Base-by-base conservation (phyloP, 2,888 invertebrate genomes). In the Cerastis rubricosa region DNA sequence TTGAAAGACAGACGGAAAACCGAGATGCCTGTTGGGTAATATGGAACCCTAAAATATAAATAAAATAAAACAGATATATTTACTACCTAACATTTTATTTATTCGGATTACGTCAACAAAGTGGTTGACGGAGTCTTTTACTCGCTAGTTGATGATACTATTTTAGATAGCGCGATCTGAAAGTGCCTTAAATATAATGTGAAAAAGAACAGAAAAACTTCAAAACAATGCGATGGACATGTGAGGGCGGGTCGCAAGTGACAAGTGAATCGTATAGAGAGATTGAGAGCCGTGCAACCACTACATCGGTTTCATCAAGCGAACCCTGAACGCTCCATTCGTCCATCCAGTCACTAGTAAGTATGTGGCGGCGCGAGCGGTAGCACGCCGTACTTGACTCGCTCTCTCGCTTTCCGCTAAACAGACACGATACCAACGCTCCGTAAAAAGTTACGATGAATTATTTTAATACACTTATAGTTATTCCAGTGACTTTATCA, bases 351-450 rank as follows among this genome's bases (percentile, higher is more conserved):
- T 17, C 59, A 59, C 17, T 17, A 59, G 59, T 95, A 91, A 91
- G 90, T 85, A 90, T 91, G 90, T 90, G 92, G 88, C 89, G 93
- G 93, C 90, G 91, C 83, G 83, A 80, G 87, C 89, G 85, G 91
- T 84, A 90, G 88, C 94, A 93, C 94, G 95, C 92, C 90, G 87
- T 78, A 64, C 77, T 74, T 71, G 72, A 77, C 76, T 76, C 74
- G 87, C 87, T 84, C 76, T 81, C 88, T 76, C 85, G 85, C 87
- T 88, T 86, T 67, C 88, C 89, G 92, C 92, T 90, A 90, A 92
- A 91, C 91, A 90, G 77, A 90, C 90, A 92, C 90, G 90, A 90
- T 84, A 88, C 78, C 69, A 65, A 71, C 66, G 63, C 69, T 84
- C 78, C 81, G 76, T 86, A 86, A 87, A 88, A 90, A 92, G 92